A percentile compares a stretch with the other conserved stretches of the same genome.
Evolutionary conservation across 2,797 vertebrate species (phyloP).

Genomic region (Cuculus canorus): DNA sequence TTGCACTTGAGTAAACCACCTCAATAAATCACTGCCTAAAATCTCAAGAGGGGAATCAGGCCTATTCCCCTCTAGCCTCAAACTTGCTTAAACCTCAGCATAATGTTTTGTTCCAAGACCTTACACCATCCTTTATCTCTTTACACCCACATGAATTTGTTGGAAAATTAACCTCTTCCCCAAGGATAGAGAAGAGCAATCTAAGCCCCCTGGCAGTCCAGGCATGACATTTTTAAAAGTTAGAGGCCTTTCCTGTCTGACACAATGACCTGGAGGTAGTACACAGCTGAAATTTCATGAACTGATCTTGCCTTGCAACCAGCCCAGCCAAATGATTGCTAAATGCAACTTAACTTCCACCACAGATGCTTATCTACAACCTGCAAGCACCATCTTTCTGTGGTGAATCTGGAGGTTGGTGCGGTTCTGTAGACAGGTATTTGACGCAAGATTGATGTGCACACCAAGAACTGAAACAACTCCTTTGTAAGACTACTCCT

Average conservation of each 20-base stretch:
- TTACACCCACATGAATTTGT: neutral
- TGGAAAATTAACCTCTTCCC: conserved; percentile 38
- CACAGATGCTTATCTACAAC: neutral
- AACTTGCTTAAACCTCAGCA: conserved; percentile 16
- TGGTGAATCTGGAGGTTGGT: neutral
- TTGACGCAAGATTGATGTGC: neutral
- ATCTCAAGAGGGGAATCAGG: neutral
- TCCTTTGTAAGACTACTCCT: neutral
- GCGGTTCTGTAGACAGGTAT: neutral
- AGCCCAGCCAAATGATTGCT: conserved; percentile 21
- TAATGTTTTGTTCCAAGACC: conserved; percentile 39
- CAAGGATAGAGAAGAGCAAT: conserved; percentile 31
- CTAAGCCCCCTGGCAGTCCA: neutral
- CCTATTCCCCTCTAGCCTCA: conserved; percentile 38
- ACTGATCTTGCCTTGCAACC: conserved; percentile 1
- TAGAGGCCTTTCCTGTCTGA: conserved; percentile 36
- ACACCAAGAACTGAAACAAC: neutral
- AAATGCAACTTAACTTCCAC: neutral
- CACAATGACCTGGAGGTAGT: conserved; percentile 24
- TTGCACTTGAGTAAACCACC: neutral
- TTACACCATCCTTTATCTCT: conserved; percentile 39
- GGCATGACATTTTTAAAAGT: conserved; percentile 17
- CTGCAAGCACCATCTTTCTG: neutral
- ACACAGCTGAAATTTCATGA: neutral
- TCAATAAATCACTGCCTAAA: neutral